These are phyloP conservation scores for Drosophila nigricruria DNA, from an alignment of 2,888 invertebrate genomes.

Conservation along the genomic window DNA sequence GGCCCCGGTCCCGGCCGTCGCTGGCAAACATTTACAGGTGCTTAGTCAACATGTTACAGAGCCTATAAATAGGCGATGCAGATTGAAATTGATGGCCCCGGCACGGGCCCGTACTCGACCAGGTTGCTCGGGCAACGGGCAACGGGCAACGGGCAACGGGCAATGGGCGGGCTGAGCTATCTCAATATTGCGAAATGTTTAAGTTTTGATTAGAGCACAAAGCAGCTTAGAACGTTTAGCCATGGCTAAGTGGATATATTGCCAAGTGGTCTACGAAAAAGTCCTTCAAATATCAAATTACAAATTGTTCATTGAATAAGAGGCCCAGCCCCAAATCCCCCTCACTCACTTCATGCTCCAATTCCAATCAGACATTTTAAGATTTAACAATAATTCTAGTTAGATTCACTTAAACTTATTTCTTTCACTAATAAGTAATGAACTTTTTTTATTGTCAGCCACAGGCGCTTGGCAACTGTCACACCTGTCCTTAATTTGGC, in stretches of 20 bases:
- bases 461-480: constrained; percentile 4
- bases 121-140: constrained; percentile 9
- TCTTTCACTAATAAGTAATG: not conserved
- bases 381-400: not conserved
- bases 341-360: not conserved
- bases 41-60: constrained; percentile 58
- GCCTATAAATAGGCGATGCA: constrained; percentile 62
- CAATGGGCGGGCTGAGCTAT: not conserved
- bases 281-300: constrained; percentile 9
- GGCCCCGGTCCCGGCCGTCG: not conserved
- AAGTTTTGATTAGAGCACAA: constrained; percentile 62
- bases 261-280: constrained; percentile 1
- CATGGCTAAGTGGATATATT: constrained; percentile 5
- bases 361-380: not conserved
- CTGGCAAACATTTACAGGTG: constrained; percentile 64
- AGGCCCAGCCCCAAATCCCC: too few species aligned
- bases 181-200: constrained; percentile 44
- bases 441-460: not conserved
- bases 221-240: constrained; percentile 42
- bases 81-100: constrained; percentile 71
- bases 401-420: not conserved
- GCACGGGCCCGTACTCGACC: constrained; percentile 1
- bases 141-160: constrained; percentile 1
- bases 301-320: not conserved
- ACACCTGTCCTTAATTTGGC: constrained; percentile 7